phyloP scores from a whole-genome alignment of 2,888 invertebrate genomes.

The Aporophyla lueneburgensis region DNA sequence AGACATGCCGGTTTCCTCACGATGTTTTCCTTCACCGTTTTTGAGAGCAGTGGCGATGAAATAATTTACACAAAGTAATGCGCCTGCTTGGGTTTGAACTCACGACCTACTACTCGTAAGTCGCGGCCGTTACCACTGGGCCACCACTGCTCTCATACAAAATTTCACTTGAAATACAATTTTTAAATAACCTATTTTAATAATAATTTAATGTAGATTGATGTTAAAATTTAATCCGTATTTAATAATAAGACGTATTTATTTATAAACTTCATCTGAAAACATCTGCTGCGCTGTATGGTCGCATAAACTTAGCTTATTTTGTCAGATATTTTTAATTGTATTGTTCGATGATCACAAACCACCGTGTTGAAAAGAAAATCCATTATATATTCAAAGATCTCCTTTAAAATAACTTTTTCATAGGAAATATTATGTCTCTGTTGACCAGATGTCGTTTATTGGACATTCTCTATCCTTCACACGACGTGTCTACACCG shows the following conservation, averaged over 20 bases:
- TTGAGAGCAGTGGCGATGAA: too few species aligned
- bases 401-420: slow-evolving; percentile 70
- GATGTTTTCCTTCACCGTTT: too few species aligned
- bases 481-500: slow-evolving; percentile 30
- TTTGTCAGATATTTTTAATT: slow-evolving; percentile 72
- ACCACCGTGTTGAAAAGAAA: slow-evolving; percentile 60
- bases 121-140: too few species aligned
- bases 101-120: too few species aligned
- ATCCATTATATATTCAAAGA: slow-evolving; percentile 74
- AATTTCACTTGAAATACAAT: not conserved
- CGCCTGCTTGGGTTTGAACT: too few species aligned
- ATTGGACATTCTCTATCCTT: slow-evolving; percentile 59
- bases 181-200: not conserved
- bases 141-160: too few species aligned
- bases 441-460: slow-evolving; percentile 29
- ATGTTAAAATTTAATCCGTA: not conserved
- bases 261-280: not conserved
- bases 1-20: too few species aligned
- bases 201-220: not conserved
- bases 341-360: slow-evolving; percentile 71
- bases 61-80: too few species aligned
- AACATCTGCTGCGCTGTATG: not conserved
- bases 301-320: slow-evolving; percentile 45
- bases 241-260: not conserved
- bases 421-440: slow-evolving; percentile 6